Base-by-base conservation (phyloP, 2,888 invertebrate genomes). In the Anoncus sp. region DNA sequence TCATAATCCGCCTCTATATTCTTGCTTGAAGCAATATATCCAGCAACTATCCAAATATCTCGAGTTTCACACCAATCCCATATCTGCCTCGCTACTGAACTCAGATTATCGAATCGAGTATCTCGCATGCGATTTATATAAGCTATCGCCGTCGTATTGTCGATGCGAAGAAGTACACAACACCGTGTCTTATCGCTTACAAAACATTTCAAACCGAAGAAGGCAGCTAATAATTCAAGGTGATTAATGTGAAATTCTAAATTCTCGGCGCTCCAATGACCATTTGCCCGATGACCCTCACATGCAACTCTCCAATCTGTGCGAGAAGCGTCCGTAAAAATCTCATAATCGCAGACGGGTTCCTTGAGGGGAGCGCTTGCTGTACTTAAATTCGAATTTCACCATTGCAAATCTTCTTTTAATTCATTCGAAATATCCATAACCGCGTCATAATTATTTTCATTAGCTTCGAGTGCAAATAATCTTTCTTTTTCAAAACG, bases 251-350 rank as follows among this genome's bases (percentile, higher is more conserved):
- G 75, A 1, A 57, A 24, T 16, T 14, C 12, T 43, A 59, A 51
- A 47, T 77, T 73, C 20, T 66, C 12, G 1, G 20, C 43, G 10
- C 38, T 71, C 74, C 79, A 80, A 43, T 65, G 72, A 0, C 81
- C 82, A 51, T 74, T 49, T 9, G 49, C 59, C 24, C 38, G 59
- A 31, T 63, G 40, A 2, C 10, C 10, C 18, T 69, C 47, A 20
- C 74, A 79, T 24, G 63, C 35, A 16, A 62, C 59, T 2, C 77
- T 75, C 71, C 80, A 81, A 6, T 78, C 78, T 4, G 80, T 63
- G 7, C 71, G 62, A 9, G 80, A 81, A 1, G 81, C 75, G n/a
- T 80, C 80, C 0, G 80, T 79, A 40, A 79, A 82, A 65, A 83
- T 79, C 45, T 80, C 73, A 4, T 67, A 27, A 1, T 72, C 63